Evolutionary conservation across 2,888 invertebrate genomes (phyloP), one percentile per base, ranked within the genome.

Genomic region (Eilema caniola): DNA sequence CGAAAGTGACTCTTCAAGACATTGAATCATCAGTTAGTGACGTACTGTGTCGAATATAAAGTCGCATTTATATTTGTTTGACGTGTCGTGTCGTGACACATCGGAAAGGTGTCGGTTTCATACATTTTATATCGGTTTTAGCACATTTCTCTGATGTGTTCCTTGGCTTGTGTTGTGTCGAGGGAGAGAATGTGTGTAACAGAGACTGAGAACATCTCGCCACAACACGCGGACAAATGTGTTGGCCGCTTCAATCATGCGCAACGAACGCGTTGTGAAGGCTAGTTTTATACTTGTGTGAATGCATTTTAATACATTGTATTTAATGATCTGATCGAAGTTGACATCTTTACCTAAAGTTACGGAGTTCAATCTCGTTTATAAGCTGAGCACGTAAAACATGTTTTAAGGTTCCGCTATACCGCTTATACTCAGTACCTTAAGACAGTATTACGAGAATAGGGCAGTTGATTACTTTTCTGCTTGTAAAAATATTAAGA

Each of bases 1-100:
- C 81, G 95, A 95, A 80, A 95, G 95, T 80, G 95, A 95, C 83
- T 94, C 95, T 28, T 95, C 95, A 47, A 88, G 95, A 77, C 95
- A 95, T 88, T 95, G 86, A 93, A 75, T 57, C 68, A 76, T 63
- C 10, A 14, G 62, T 64, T 67, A 33, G 76, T 76, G 74, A 74
- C 72, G 70, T 56, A 67, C 57, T 69, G 73, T 74, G 74, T 72
- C 70, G 70, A 69, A 66, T 71, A 61, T 68, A 12, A 66, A 75
- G 69, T 12, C 33, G 33, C 12, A 37, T 37, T 37, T 37, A 37
- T 37, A 12, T 37, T 37, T 12, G 12, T 37, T 12, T 37, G 33
- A 37, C 33, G 33, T 37, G 33, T 37, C 33, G 33, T 37, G 33
- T 37, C 33, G 33, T 37, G 33, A 37, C 12, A 5, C 33, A 37